phyloP scores from a whole-genome alignment of 2,797 vertebrate species.

The Cuniculus paca region DNA sequence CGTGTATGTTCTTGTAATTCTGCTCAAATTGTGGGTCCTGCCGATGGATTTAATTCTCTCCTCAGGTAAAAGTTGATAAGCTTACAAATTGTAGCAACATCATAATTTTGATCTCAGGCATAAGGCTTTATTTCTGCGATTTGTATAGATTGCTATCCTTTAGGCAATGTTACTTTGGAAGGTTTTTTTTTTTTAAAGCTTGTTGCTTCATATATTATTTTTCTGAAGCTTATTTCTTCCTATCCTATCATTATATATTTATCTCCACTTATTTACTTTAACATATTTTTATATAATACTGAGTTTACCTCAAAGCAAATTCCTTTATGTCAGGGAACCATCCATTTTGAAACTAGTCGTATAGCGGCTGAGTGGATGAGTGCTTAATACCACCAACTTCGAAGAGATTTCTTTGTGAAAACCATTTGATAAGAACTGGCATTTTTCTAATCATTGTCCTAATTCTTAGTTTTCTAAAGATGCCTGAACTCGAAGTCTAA shows the following conservation, averaged over 20 bases:
- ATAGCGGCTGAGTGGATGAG: not conserved
- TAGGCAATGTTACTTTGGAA: not conserved
- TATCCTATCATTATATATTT: not conserved
- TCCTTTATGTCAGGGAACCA: not conserved
- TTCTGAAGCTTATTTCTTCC: conserved; percentile 31
- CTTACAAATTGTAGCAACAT: not conserved
- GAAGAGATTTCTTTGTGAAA: conserved; percentile 47
- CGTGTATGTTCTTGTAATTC: not conserved
- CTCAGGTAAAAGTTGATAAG: not conserved
- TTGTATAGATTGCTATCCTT: not conserved
- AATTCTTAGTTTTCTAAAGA: not conserved
- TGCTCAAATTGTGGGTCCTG: not conserved
- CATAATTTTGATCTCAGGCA: not conserved
- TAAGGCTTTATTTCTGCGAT: not conserved
- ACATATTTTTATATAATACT: conserved; percentile 7
- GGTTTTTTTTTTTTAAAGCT: not conserved
- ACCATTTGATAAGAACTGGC: not conserved
- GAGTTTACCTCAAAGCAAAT: not conserved
- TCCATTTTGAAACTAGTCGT: conserved; percentile 35
- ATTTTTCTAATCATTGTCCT: conserved; percentile 15
- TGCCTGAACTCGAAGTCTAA: not conserved
- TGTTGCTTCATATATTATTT: not conserved
- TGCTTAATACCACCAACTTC: conserved; percentile 25
- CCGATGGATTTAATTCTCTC: not conserved
- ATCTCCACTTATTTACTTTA: conserved; percentile 33